Percentiles rank a stretch among this genome's conserved stretches.
These are phyloP conservation scores for Hemaris fuciformis DNA, from an alignment of 2,888 invertebrate genomes.

Conservation along the genomic window DNA sequence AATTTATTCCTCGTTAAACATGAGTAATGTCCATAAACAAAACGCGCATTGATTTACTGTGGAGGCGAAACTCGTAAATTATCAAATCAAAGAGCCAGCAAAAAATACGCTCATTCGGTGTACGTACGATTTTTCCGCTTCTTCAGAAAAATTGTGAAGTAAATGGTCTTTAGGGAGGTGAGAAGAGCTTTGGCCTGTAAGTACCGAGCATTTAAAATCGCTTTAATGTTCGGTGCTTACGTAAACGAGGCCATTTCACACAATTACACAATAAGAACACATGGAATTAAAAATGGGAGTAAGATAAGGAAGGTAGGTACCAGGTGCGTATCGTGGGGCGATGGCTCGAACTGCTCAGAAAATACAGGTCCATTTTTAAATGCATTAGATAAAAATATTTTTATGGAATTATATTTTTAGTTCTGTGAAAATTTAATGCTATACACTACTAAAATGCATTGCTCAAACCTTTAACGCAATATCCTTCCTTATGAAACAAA, in stretches of 20 bases:
- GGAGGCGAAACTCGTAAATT: constrained; percentile 38
- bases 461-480: not conserved
- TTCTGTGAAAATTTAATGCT: too few species aligned
- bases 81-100: constrained; percentile 34
- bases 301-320: not conserved
- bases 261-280: not conserved
- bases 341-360: not conserved
- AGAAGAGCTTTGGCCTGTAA: not conserved
- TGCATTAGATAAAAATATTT: too few species aligned
- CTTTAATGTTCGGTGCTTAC: not conserved
- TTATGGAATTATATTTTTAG: not conserved
- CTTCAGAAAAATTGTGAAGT: not conserved
- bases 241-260: not conserved
- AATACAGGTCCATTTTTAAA: too few species aligned
- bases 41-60: constrained; percentile 31
- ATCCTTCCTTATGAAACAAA: too few species aligned
- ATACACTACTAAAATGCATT: not conserved
- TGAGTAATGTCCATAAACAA: not conserved
- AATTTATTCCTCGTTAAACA: not conserved
- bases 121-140: not conserved
- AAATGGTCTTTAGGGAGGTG: not conserved
- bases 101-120: constrained; percentile 18
- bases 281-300: not conserved
- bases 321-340: not conserved
- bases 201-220: not conserved